phyloP scores from a whole-genome alignment of 2,888 invertebrate species.

The Heliothis peltigera region DNA sequence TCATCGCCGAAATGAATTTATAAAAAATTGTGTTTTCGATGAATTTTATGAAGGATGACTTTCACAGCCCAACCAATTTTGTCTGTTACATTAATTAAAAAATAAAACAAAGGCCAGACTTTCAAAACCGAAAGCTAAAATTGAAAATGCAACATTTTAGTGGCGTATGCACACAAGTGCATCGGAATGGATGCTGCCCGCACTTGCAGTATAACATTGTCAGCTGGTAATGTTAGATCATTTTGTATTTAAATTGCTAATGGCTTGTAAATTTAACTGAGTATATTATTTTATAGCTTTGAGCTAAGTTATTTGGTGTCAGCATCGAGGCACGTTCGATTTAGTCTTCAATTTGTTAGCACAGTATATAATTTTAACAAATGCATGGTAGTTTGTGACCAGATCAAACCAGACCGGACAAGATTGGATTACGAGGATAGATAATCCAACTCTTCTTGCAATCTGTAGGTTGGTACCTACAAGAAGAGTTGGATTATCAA shows the following conservation, averaged over 20 bases:
- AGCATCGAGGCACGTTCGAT: not conserved
- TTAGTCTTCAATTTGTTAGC: slow-evolving; percentile 15
- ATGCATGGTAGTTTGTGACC: too few species aligned
- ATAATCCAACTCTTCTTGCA: too few species aligned
- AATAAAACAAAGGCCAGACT: not conserved
- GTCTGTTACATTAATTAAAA: too few species aligned
- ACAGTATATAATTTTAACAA: not conserved
- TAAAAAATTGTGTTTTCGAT: too few species aligned
- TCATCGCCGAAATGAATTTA: slow-evolving; percentile 18
- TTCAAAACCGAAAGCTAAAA: not conserved
- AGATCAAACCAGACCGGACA: too few species aligned
- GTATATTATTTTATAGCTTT: slow-evolving; percentile 28
- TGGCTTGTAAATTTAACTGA: slow-evolving; percentile 53
- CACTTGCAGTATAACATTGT: slow-evolving; percentile 55
- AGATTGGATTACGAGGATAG: too few species aligned
- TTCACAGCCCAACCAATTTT: too few species aligned
- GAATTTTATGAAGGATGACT: too few species aligned
- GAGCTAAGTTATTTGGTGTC: slow-evolving; percentile 4
- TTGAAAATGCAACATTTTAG: slow-evolving; percentile 12
- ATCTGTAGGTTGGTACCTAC: too few species aligned
- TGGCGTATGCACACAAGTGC: slow-evolving; percentile 4
- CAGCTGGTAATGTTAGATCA: slow-evolving; percentile 60
- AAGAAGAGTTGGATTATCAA: too few species aligned
- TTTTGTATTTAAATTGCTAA: slow-evolving; percentile 66
- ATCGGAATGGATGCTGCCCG: slow-evolving; percentile 40